Conservation (phyloP, 2,797 vertebrate genomes). For the Zalophus californianus region DNA sequence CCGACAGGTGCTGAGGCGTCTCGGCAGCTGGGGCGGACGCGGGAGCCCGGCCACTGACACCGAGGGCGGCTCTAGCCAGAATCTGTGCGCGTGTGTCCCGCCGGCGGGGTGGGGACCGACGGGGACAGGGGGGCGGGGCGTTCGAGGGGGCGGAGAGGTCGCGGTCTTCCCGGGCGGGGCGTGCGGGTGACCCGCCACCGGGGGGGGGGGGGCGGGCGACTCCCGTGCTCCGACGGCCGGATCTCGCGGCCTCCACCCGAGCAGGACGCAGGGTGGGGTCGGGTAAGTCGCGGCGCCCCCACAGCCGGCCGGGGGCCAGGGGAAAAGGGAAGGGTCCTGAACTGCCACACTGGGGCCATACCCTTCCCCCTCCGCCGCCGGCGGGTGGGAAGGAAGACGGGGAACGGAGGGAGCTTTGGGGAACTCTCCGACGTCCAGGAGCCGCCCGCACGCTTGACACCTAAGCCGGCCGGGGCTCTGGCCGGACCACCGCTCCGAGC, state of each 20-base stretch:
- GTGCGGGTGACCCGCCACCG: background rate
- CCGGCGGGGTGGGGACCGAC: constrained; percentile 69
- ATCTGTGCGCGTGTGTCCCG: background rate
- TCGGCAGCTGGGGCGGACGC: background rate
- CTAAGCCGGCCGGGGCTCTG: background rate
- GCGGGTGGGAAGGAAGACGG: background rate
- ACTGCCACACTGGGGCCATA: background rate
- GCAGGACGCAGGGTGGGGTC: background rate
- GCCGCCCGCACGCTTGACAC: background rate
- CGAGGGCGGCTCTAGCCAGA: constrained; percentile 51
- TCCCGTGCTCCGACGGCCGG: background rate
- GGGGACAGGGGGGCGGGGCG: constrained; percentile 76
- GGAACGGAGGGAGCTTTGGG: background rate
- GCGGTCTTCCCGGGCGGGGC: constrained; percentile 41
- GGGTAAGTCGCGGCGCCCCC: background rate
- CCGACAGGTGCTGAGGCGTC: constrained; percentile 59
- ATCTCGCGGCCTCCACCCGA: background rate
- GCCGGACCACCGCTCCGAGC: background rate
- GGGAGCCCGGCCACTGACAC: constrained; percentile 7
- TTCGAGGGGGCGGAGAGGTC: constrained; percentile 78
- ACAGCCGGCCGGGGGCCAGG: background rate
- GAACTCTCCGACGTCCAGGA: background rate
- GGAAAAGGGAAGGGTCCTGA: background rate
- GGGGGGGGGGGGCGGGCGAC: background rate
- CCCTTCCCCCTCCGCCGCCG: background rate